Percentiles rank a stretch among this genome's conserved stretches.
Evolutionary conservation across 2,888 invertebrate genomes (phyloP).

Genomic region (Limnephilus auricula): DNA sequence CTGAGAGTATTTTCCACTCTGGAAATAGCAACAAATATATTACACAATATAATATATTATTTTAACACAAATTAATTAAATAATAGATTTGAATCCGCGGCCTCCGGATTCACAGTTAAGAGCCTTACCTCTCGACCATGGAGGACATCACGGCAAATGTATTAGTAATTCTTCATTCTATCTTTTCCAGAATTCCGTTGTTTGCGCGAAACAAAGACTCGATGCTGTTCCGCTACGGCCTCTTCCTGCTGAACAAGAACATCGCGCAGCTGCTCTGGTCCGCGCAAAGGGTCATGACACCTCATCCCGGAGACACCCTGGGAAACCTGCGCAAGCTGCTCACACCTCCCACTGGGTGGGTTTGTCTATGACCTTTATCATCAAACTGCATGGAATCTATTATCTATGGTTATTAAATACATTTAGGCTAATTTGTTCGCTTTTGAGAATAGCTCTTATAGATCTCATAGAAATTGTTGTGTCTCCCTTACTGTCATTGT

Average conservation of each 20-base stretch:
- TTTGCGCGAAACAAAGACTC: slow-evolving; percentile 88
- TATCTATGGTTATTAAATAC: neutral
- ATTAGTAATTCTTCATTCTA: neutral
- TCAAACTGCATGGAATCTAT: neutral
- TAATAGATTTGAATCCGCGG: no score
- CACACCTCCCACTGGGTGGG: slow-evolving; percentile 70
- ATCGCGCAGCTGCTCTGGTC: slow-evolving; percentile 93
- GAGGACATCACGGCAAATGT: no score
- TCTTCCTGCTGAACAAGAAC: slow-evolving; percentile 95
- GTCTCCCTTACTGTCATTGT: no score
- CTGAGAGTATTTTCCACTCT: no score
- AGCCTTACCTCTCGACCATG: no score
- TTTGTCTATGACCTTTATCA: slow-evolving; percentile 4
- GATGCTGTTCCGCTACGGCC: slow-evolving; percentile 90
- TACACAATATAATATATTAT: no score
- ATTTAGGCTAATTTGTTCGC: no score
- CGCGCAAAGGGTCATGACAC: slow-evolving; percentile 79
- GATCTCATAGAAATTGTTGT: no score
- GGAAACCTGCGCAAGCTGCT: slow-evolving; percentile 83
- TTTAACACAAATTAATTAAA: no score
- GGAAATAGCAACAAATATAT: no score
- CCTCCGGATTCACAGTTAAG: no score
- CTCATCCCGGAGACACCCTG: slow-evolving; percentile 87
- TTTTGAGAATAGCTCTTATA: no score
- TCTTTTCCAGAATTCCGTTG: slow-evolving; percentile 85